Evolutionary conservation across 2,113 vertebrate species (phyloP), one percentile per base, ranked within the genome.

Genomic region (Nannospalax galili): DNA sequence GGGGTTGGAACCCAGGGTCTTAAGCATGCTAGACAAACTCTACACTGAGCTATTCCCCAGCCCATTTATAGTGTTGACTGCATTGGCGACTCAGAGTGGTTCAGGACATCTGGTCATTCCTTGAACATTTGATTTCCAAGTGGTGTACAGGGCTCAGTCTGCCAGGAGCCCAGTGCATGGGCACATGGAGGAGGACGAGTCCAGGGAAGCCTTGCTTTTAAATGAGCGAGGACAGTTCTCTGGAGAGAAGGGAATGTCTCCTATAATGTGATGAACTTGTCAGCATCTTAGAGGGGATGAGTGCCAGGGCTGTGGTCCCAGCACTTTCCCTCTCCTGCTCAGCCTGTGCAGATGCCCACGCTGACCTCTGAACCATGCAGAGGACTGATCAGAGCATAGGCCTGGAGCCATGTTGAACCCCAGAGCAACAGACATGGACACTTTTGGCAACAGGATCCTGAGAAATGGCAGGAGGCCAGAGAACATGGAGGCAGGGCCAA

Each of bases 401-500:
- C 94, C 95, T 94, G 97, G 95, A 98, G 94, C 93, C 67, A 62
- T 45, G 77, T 88, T 30, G 42, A 88, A 79, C 95, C 69, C 77
- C 75, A 65, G 91, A 58, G 91, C 95, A 78, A 64, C 3, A 65
- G 97, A 95, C 12, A 7, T 93, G 91, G 95, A 97, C 73, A 84
- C 79, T 96, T 97, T 97, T 98, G 98, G 98, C 98, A 97, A 45
- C 85, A 48, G 93, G 94, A 97, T 88, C 98, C 98, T 98, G 98
- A 98, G 98, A 98, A 98, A 98, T 98, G 98, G 98, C 98, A 97
- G 96, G 67, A 92, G 77, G 97, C 98, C 98, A 98, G 97, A 80
- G 90, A 90, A 90, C 92, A 77, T 11, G 3, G 96, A 98, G 96
- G 91, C 81, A 40, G 48, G 94, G 98, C 98, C 97, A 98, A 98